Percentiles rank a stretch among this genome's conserved stretches.
Conservation (phyloP, 1,140 invertebrate genomes). For the Drosophila pachea region DNA sequence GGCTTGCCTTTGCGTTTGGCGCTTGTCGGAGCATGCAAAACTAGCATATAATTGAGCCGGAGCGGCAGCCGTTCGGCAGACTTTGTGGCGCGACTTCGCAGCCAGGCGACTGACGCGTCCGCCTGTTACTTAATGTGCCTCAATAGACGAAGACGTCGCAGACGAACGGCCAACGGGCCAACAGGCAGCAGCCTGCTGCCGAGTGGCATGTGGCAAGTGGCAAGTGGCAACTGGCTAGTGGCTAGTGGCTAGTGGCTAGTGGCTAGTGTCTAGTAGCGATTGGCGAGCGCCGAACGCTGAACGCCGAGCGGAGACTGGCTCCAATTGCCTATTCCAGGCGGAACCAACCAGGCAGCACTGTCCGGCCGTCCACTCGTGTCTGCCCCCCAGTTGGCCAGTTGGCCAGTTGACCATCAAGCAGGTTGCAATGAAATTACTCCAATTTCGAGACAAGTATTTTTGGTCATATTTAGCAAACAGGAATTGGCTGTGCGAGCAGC, state of each 20-base stretch:
- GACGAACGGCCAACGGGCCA: background rate
- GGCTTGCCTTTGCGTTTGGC: background rate
- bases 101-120: conserved; percentile 25
- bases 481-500: conserved; percentile 43
- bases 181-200: background rate
- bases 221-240: conserved; percentile 1
- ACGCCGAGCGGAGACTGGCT: conserved; percentile 1
- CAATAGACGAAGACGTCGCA: conserved; percentile 29
- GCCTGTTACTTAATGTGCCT: conserved; percentile 68
- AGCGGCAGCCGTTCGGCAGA: conserved; percentile 34
- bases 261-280: background rate
- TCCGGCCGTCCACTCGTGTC: background rate
- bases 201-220: background rate
- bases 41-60: conserved; percentile 12
- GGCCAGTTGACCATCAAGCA: conserved; percentile 10
- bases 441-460: conserved; percentile 75
- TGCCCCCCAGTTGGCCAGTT: conserved; percentile 5
- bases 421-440: conserved; percentile 74
- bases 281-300: background rate
- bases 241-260: background rate
- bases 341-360: conserved; percentile 41
- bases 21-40: conserved; percentile 24
- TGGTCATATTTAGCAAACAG: conserved; percentile 78
- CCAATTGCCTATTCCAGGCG: conserved; percentile 59
- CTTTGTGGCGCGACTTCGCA: conserved; percentile 47